These are phyloP conservation scores for Agrochola macilenta DNA, from an alignment of 2,888 invertebrate species.

Conservation along the genomic window DNA sequence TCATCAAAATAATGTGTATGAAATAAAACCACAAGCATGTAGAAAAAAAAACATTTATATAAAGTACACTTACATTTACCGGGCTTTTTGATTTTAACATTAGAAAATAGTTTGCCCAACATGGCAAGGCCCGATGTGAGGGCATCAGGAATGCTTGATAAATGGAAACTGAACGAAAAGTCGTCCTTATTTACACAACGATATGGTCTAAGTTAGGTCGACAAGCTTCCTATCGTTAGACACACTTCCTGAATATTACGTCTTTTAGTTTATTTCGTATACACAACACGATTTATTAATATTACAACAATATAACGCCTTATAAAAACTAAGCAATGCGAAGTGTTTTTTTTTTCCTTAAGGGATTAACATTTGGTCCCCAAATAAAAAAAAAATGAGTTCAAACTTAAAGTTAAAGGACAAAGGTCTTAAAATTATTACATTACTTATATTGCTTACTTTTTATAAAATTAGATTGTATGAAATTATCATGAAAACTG, in stretches of 20 bases:
- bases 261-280: neutral
- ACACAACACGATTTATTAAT: neutral
- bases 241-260: neutral
- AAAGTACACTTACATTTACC: constrained; percentile 41
- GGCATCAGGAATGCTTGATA: neutral
- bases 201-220: neutral
- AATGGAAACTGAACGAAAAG: neutral
- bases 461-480: constrained; percentile 23
- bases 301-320: neutral
- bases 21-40: constrained; percentile 55
- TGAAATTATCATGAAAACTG: constrained; percentile 61
- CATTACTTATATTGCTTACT: constrained; percentile 22
- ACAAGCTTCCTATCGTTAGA: neutral
- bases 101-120: neutral
- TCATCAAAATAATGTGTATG: neutral
- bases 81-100: constrained; percentile 5
- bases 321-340: neutral
- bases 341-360: neutral
- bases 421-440: constrained; percentile 22
- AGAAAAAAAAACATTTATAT: constrained; percentile 59
- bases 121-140: neutral
- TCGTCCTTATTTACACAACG: neutral
- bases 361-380: constrained; percentile 43
- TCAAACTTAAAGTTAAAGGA: constrained; percentile 32
- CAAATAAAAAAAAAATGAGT: constrained; percentile 33